These are phyloP conservation scores for Sinohyriopsis cumingii DNA, from an alignment of 2,888 invertebrate genomes.

Conservation along the genomic window DNA sequence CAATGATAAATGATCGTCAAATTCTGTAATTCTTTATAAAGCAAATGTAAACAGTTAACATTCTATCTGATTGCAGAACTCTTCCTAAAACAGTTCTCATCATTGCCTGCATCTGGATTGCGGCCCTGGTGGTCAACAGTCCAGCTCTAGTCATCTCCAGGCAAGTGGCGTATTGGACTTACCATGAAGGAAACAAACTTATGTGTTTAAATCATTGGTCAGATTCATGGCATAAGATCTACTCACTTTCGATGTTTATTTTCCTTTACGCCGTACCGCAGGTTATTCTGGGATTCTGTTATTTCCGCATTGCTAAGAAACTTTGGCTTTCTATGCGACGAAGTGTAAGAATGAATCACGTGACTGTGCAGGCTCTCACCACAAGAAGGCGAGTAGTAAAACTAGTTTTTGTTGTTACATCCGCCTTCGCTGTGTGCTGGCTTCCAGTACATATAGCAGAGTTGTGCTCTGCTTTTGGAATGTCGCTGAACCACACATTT, in stretches of 20 bases:
- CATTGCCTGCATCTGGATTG: conserved; percentile 21
- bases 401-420: conserved; percentile 28
- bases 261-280: conserved; percentile 34
- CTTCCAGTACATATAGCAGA: conserved; percentile 36
- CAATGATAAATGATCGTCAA: too few species aligned
- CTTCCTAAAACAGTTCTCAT: conserved; percentile 15
- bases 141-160: conserved; percentile 23
- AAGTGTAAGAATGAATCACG: conserved; percentile 11
- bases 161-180: conserved; percentile 13
- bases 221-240: conserved; percentile 20
- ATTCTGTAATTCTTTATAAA: too few species aligned
- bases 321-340: conserved; percentile 18
- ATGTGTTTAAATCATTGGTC: conserved; percentile 16
- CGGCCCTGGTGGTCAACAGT: conserved; percentile 22
- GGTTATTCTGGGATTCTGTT: conserved; percentile 30
- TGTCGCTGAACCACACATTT: conserved; percentile 10
- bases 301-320: conserved; percentile 31
- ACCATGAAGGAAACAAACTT: neutral
- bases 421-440: conserved; percentile 39
- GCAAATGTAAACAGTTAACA: too few species aligned
- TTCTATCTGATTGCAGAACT: conserved; percentile 23
- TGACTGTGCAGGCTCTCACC: conserved; percentile 20
- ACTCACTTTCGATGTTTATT: conserved; percentile 26
- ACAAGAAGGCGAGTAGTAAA: conserved; percentile 26
- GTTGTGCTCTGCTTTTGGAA: conserved; percentile 21